Base-by-base conservation (phyloP, 2,797 vertebrate species). In the Eptatretus atami region DNA sequence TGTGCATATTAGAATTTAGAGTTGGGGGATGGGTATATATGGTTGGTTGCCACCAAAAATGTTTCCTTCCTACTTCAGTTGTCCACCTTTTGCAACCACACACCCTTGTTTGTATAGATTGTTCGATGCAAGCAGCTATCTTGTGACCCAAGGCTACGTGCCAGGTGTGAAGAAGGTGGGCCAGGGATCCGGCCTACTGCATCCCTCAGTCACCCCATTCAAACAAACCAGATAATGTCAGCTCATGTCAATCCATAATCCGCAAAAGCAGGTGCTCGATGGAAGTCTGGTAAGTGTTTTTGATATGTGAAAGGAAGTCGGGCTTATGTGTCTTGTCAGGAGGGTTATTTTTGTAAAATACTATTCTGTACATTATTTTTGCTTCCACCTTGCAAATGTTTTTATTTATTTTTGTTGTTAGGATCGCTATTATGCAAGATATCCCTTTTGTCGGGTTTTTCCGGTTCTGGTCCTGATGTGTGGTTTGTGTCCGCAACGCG, bases 161-260 rank as follows among this genome's bases (percentile, higher is more conserved):
- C 72, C 74, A 8, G 79, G 74, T 0, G 73, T 77, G 53, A 78
- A 71, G 1, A 93, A 93, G 74, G 79, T 81, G 53, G 90, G 90
- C 25, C 82, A 90, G 70, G 90, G 71, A 82, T 95, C 69, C 67
- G 68, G 80, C 79, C 24, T 95, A 95, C 74, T 96, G 90, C 70
- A 76, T 96, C n/a, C 73, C 61, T 94, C 68, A 86, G 65, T 70
- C 88, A 96, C 70, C 81, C 87, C 11, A 82, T 96, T 72, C n/a
- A n/a, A 75, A 74, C 73, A 86, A 77, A 69, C 92, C 86, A 1
- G 74, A 73, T 0, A 79, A 90, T 1, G 75, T 77, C 73, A 88
- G 83, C 72, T 94, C 88, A 0, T 94, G 90, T 74, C 88, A 96
- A 80, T 87, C 95, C 77, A 96, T 96, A 74, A 86, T 95, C 73